phyloP scores from a whole-genome alignment of 2,888 invertebrate species.

The Rugalucina vietnamica region DNA sequence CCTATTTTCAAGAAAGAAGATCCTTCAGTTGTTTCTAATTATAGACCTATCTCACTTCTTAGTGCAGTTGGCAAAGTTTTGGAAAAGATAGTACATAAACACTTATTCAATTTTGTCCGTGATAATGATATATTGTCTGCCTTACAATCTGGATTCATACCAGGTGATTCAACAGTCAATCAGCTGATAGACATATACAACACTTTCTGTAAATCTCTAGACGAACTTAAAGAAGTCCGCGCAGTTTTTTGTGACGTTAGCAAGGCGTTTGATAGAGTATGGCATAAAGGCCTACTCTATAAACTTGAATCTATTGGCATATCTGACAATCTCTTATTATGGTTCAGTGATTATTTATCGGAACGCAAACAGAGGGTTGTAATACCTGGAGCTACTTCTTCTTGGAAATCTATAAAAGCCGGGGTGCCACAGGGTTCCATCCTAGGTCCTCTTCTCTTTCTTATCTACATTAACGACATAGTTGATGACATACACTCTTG shows the following conservation, averaged over 20 bases:
- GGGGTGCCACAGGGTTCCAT: no score
- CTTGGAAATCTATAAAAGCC: no score
- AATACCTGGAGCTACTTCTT: no score
- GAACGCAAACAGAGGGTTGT: slow-evolving; percentile 25
- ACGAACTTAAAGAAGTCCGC: slow-evolving; percentile 35
- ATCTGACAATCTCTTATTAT: neutral
- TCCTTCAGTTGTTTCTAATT: slow-evolving; percentile 9
- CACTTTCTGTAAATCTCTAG: slow-evolving; percentile 24
- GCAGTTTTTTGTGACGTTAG: slow-evolving; percentile 42
- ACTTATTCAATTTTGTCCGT: slow-evolving; percentile 11
- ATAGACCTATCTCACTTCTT: slow-evolving; percentile 27
- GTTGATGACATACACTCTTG: no score
- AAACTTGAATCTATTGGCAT: neutral
- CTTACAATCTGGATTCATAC: slow-evolving; percentile 36
- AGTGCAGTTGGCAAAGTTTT: slow-evolving; percentile 23
- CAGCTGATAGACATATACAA: slow-evolving; percentile 24
- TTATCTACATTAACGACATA: no score
- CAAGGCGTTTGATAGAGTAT: slow-evolving; percentile 51
- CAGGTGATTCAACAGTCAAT: slow-evolving; percentile 38
- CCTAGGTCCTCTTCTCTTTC: no score
- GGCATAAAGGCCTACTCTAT: slow-evolving; percentile 23
- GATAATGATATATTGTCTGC: neutral
- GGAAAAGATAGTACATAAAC: slow-evolving; percentile 18
- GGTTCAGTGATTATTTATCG: slow-evolving; percentile 2
- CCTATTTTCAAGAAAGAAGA: slow-evolving; percentile 23